A percentile compares a stretch with the other conserved stretches of the same genome.
phyloP scores from a whole-genome alignment of 2,113 vertebrate species.

The Aythya baeri region DNA sequence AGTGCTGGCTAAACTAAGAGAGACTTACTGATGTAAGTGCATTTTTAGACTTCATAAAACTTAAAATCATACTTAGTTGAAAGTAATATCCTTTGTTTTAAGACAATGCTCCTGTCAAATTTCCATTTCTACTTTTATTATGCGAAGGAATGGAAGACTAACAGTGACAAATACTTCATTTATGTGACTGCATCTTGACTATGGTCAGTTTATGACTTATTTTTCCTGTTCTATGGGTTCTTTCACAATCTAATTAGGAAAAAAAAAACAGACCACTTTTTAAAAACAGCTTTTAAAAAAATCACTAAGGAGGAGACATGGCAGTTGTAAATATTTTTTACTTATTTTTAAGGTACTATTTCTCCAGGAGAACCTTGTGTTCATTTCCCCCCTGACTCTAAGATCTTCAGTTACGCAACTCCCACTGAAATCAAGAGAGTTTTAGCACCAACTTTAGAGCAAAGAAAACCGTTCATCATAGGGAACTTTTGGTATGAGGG shows the following conservation, averaged over 20 bases:
- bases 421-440: neutral
- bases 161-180: neutral
- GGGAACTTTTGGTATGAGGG: neutral
- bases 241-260: neutral
- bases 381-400: neutral
- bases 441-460: neutral
- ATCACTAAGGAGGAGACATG: neutral
- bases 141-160: neutral
- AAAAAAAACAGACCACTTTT: neutral
- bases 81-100: neutral
- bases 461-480: neutral
- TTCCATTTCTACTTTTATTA: neutral
- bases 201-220: neutral
- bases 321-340: neutral
- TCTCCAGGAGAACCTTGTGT: neutral
- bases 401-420: neutral
- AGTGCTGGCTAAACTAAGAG: neutral
- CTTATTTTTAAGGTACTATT: neutral
- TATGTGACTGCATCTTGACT: neutral
- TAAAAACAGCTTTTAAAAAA: neutral
- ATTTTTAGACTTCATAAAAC: neutral
- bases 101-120: neutral
- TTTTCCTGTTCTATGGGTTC: neutral
- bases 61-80: neutral
- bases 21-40: neutral